Evolutionary conservation across 2,888 invertebrate genomes (phyloP).

Genomic region (Vandiemenella viatica): DNA sequence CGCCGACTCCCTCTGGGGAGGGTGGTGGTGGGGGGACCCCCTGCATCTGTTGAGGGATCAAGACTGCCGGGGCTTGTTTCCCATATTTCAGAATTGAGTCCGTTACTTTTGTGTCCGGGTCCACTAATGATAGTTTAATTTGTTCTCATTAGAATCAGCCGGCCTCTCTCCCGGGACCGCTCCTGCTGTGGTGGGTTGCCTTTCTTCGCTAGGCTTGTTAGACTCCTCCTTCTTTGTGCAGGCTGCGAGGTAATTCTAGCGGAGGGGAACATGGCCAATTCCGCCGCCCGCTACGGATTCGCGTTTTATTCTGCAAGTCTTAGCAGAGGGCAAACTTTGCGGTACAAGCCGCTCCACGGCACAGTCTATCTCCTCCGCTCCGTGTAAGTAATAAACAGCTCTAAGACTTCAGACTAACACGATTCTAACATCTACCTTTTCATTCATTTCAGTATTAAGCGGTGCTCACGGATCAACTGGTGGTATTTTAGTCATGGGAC

Average conservation of each 20-base stretch:
- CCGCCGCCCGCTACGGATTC: too few species aligned
- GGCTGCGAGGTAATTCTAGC: background rate
- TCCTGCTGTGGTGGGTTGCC: too few species aligned
- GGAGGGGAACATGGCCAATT: background rate
- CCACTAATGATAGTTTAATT: conserved; percentile 8
- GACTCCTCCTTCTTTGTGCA: background rate
- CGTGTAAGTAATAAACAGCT: too few species aligned
- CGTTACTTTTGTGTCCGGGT: background rate
- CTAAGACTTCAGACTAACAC: too few species aligned
- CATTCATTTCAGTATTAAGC: too few species aligned
- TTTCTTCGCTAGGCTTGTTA: background rate
- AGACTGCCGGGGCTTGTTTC: background rate
- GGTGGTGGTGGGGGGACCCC: too few species aligned
- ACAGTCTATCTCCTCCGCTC: too few species aligned
- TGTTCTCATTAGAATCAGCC: conserved; percentile 6
- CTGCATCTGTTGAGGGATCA: background rate
- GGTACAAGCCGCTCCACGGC: too few species aligned
- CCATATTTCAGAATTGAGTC: background rate
- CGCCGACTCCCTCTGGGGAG: too few species aligned
- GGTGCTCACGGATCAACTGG: too few species aligned
- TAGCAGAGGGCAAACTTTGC: background rate
- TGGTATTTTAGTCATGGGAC: too few species aligned
- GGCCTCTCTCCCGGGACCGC: background rate
- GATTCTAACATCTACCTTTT: too few species aligned
- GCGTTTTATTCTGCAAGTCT: background rate